Conservation (phyloP, 2,888 invertebrate species). For the Chelonus formosanus region DNA sequence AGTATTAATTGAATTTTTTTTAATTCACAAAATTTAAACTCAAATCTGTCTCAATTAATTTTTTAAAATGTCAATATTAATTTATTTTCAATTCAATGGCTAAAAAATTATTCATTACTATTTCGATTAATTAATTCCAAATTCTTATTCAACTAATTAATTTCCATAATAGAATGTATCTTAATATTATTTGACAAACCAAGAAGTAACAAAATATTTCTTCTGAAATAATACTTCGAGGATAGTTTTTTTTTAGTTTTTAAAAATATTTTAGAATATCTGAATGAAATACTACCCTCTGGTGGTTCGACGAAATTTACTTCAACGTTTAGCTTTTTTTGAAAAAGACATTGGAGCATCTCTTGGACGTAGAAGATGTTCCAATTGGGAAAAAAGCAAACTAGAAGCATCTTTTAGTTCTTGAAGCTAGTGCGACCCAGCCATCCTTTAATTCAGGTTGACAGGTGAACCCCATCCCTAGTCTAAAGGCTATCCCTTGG, state of each 20-base stretch:
- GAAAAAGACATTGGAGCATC: slow-evolving; percentile 26
- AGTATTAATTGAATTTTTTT: slow-evolving; percentile 4
- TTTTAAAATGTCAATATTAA: not conserved
- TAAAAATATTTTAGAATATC: no score
- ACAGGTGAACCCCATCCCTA: slow-evolving; percentile 66
- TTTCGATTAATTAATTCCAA: no score
- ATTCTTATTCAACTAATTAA: no score
- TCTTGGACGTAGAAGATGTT: slow-evolving; percentile 45
- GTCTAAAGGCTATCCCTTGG: slow-evolving; percentile 59
- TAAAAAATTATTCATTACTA: no score
- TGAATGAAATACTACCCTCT: no score
- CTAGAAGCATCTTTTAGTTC: slow-evolving; percentile 34
- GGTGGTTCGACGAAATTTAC: no score
- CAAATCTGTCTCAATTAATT: not conserved
- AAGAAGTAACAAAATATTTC: no score
- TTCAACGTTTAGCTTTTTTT: slow-evolving; percentile 16
- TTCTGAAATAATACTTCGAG: no score
- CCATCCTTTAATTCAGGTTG: slow-evolving; percentile 71
- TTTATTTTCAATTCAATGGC: not conserved
- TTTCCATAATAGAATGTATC: no score
- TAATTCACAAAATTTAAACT: not conserved
- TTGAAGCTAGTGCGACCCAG: slow-evolving; percentile 50
- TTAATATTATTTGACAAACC: no score
- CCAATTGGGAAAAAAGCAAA: slow-evolving; percentile 49
- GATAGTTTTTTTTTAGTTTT: no score